Evolutionary conservation across 2,113 vertebrate species (phyloP).

Genomic region (Scomber scombrus): DNA sequence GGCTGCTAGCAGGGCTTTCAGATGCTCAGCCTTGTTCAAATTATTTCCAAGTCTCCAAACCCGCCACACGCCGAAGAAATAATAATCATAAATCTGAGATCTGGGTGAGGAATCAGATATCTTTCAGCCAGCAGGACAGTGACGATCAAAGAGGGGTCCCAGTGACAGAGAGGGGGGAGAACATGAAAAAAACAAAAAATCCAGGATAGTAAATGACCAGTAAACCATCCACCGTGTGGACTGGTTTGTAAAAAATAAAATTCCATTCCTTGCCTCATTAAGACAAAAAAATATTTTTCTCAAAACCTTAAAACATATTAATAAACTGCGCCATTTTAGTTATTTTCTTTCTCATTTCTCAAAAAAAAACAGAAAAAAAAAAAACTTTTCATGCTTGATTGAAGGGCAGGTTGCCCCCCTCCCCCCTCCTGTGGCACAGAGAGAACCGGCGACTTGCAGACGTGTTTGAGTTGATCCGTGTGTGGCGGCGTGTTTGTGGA

Average conservation of each 20-base stretch:
- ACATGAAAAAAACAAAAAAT: slow-evolving; percentile 14
- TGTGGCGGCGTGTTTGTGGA: slow-evolving; percentile 74
- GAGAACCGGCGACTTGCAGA: slow-evolving; percentile 60
- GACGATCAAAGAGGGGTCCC: slow-evolving; percentile 44
- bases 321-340: slow-evolving; percentile 54
- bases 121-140: slow-evolving; percentile 61
- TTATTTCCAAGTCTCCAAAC: slow-evolving; percentile 59
- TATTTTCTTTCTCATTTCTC: slow-evolving; percentile 35
- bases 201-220: slow-evolving; percentile 4
- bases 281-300: slow-evolving; percentile 47
- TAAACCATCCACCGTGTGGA: slow-evolving; percentile 42
- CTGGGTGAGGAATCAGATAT: slow-evolving; percentile 45
- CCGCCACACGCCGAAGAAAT: slow-evolving; percentile 55
- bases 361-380: slow-evolving; percentile 8
- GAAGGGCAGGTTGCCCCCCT: slow-evolving; percentile 34
- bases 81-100: slow-evolving; percentile 52
- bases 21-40: slow-evolving; percentile 61
- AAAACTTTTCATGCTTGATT: slow-evolving; percentile 44
- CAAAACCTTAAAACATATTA: slow-evolving; percentile 37
- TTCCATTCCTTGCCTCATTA: slow-evolving; percentile 51
- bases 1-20: slow-evolving; percentile 16
- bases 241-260: slow-evolving; percentile 30
- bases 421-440: slow-evolving; percentile 56
- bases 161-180: slow-evolving; percentile 22
- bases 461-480: slow-evolving; percentile 56